Base-by-base conservation (phyloP, 1,140 invertebrate genomes). In the Rhagoletis zephyria region DNA sequence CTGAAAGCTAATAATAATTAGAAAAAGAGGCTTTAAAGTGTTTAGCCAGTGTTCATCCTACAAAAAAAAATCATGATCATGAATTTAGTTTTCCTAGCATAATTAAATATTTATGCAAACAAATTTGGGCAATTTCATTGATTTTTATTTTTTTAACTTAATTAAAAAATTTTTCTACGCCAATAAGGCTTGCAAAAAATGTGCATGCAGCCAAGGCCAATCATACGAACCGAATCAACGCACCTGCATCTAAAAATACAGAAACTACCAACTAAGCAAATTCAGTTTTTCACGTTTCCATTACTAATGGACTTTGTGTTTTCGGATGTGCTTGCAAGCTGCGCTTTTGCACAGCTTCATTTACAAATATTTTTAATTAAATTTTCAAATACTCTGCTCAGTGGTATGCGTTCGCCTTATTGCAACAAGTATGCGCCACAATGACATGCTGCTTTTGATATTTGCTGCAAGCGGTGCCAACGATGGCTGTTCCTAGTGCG, bases 291-390 rank as follows among this genome's bases (percentile, higher is more conserved):
- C 74, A 81, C n/a, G 48, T 2, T 40, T 51, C 14, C 74, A 77
- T 51, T 77, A 56, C 14, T 45, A 77, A 81, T 81, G 48, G 16
- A 56, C 42, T 48, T 74, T 74, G 19, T 51, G 65, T 40, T 74
- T 81, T 56, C 42, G 48, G 51, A 56, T 56, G 14, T 4, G 48
- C 3, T 3, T 10, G 74, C 74, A 81, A 51, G 56, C 45, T n/a
- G 5, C n/a, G 2, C 10, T 51, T 81, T 6, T 51, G 74, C 14
- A 16, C 67, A 51, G 1, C 45, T 40, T 19, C 48, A 30, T n/a
- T 40, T 59, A 48, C 74, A 81, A 81, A 56, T 81, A 81, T 56
- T 81, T 81, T 81, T 81, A 81, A 56, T 81, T 81, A 81, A 81
- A 81, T 56, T 81, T 81, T 51, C 74, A 81, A 81, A 19, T 81